Percentiles rank a stretch among this genome's conserved stretches.
These are phyloP conservation scores for Cottoperca gobio DNA, from an alignment of 2,797 vertebrate species.

Conservation along the genomic window DNA sequence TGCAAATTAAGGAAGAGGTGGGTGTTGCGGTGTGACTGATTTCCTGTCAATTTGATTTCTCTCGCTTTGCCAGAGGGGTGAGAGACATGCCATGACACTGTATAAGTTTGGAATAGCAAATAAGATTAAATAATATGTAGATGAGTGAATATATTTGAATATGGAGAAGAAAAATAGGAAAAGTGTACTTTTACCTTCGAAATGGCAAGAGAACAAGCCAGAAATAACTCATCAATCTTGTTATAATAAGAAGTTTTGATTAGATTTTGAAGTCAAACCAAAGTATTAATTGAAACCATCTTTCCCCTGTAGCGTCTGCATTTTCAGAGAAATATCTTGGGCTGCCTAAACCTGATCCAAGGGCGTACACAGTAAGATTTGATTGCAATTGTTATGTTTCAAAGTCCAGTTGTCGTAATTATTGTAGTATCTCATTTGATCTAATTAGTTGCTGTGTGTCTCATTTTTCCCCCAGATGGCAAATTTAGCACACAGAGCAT, in stretches of 20 bases:
- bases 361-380: slow-evolving; percentile 89
- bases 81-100: slow-evolving; percentile 30
- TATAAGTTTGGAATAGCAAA: slow-evolving; percentile 59
- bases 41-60: slow-evolving; percentile 61
- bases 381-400: neutral
- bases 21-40: slow-evolving; percentile 41
- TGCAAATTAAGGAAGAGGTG: slow-evolving; percentile 65
- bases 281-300: slow-evolving; percentile 3
- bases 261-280: neutral
- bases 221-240: neutral
- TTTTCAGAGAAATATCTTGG: slow-evolving; percentile 97
- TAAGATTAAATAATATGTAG: slow-evolving; percentile 45
- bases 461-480: slow-evolving; percentile 83
- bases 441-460: neutral
- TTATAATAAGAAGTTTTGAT: slow-evolving; percentile 1
- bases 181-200: neutral
- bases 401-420: neutral
- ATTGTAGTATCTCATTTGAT: neutral
- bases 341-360: slow-evolving; percentile 90
- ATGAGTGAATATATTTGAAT: slow-evolving; percentile 56
- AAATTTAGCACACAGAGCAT: slow-evolving; percentile 89
- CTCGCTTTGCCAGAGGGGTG: slow-evolving; percentile 44
- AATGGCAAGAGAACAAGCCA: neutral
- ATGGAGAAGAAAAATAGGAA: neutral
- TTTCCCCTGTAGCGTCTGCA: slow-evolving; percentile 89